Evolutionary conservation across 2,888 invertebrate species (phyloP), one percentile per base, ranked within the genome.

Genomic region (Electrophaes corylata): DNA sequence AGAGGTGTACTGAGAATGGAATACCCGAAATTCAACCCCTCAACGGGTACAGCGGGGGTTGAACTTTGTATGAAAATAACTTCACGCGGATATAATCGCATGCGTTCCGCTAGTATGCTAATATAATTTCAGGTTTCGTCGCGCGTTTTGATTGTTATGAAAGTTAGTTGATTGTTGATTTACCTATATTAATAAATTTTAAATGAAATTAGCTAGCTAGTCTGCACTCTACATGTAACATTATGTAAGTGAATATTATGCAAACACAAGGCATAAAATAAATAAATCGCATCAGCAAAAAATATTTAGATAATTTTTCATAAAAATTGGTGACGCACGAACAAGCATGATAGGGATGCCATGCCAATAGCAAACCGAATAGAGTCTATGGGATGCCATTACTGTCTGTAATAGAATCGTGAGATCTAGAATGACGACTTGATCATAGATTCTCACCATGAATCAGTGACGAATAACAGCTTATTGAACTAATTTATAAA

Each of bases 381-480:
- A 5, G 18, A n/a, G n/a, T n/a, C n/a, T n/a, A n/a, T n/a, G 54
- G 67, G 57, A 43, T 64, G 62, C 65, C 64, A 65, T 61, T 60
- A 60, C 58, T 55, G 54, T 45, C 39, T 59, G 52, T 61, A 50
- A 45, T 60, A 62, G 60, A 69, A 68, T 69, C 69, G 72, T 76
- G 71, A 68, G 73, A 71, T 67, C 61, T 68, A 64, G 64, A 67
- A 64, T 64, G 63, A 61, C 53, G 18, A 26, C 52, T 64, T 49
- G 47, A 50, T 60, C 52, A 51, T 55, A 53, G 54, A 60, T 58
- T 57, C 57, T 56, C 35, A 11, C 51, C 49, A 49, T 44, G 16
- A 53, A 49, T 50, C 40, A 33, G 40, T 39, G 43, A 23, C 39
- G 40, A 45, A 47, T 37, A 47, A 35, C 49, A 35, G 39, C 47